Base-by-base conservation (phyloP, 2,113 vertebrate species). In the Melanostigma gelatinosum region DNA sequence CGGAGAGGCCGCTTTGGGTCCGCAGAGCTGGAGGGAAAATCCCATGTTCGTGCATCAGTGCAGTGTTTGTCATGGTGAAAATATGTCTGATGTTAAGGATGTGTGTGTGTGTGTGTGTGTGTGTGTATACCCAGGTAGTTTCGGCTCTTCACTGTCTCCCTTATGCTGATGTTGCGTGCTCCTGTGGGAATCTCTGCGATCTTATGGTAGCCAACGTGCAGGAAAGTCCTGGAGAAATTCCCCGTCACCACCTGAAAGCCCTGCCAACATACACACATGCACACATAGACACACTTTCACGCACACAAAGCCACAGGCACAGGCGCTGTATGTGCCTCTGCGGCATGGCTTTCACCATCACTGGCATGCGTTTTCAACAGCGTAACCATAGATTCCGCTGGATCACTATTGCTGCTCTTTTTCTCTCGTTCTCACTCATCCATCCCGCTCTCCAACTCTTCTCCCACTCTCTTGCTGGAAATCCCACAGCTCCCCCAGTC, bases 1-100 rank as follows among this genome's bases (percentile, higher is more conserved):
- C 96, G 63, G 97, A 96, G 50, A 95, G 90, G 2, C 97, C 97
- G 0, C 93, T 95, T 24, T 93, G 90, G 70, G 96, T 97, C 66
- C 94, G 90, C 71, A 98, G 61, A 1, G 97, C 97, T 99, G 92
- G 46, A 65, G 12, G 22, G 72, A 77, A 71, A 85, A 78, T 22
- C 36, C 13, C 13, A 29, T 11, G 42, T 62, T 79, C 27, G 55
- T 58, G n/a, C 22, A 82, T 71, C 38, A 79, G 29, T 64, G 6
- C 5, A 4, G 0, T 34, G n/a, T 52, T 72, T 67, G 29, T 48
- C 18, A 72, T 54, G 63, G 38, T 73, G 24, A 38, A 57, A 72
- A 54, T 46, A 61, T 52, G 62, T 68, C 64, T 61, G 29, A 20
- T 58, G 36, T 77, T 57, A 36, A 10, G 27, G n/a, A n/a, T 24